Evolutionary conservation across 2,888 invertebrate genomes (phyloP).

Genomic region (Cyaniris semiargus): DNA sequence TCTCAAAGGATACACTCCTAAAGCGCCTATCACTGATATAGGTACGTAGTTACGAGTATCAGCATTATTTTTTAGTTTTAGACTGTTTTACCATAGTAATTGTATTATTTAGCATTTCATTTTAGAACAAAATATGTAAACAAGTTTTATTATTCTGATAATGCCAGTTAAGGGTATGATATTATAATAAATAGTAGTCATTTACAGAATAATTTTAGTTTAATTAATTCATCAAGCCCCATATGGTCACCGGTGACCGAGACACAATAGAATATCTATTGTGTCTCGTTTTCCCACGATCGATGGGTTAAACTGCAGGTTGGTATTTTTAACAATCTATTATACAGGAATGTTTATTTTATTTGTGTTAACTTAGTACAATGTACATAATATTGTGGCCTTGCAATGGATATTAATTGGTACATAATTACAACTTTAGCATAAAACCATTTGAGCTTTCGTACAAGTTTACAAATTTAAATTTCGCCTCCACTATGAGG

Average conservation of each 20-base stretch:
- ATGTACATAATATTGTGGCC: not conserved
- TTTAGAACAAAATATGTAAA: not conserved
- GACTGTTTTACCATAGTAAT: not conserved
- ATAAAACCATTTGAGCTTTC: not conserved
- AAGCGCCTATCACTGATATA: constrained; percentile 97
- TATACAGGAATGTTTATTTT: no score
- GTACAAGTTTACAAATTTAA: not conserved
- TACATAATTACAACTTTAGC: not conserved
- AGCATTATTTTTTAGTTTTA: not conserved
- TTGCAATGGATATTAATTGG: not conserved
- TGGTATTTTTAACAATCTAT: no score
- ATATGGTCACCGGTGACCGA: no score
- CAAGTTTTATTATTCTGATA: not conserved
- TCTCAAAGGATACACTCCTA: constrained; percentile 89
- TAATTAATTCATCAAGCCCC: no score
- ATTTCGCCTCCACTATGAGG: not conserved
- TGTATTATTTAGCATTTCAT: not conserved
- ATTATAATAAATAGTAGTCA: no score
- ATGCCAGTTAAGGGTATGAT: no score
- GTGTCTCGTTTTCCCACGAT: no score
- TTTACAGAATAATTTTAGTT: no score
- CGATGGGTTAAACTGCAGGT: no score
- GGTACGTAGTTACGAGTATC: constrained; percentile 70
- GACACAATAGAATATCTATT: no score
- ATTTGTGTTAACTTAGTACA: not conserved